These are phyloP conservation scores for Syritta pipiens DNA, from an alignment of 2,888 invertebrate species.

Conservation along the genomic window DNA sequence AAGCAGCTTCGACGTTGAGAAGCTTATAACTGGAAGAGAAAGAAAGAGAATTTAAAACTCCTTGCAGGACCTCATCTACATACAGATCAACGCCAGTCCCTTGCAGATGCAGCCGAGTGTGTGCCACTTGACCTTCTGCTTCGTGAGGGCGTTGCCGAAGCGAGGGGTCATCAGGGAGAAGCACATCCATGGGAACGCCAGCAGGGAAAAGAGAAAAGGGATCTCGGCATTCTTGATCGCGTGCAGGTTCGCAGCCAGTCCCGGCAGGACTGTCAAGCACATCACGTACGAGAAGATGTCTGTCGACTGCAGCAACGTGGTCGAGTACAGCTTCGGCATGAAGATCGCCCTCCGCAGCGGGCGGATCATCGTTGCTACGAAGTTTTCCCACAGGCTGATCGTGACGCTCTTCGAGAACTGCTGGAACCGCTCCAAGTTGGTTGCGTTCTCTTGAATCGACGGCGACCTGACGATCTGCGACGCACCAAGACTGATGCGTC, in stretches of 20 bases:
- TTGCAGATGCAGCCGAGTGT: slow-evolving; percentile 77
- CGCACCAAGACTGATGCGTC: slow-evolving; percentile 70
- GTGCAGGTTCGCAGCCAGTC: slow-evolving; percentile 77
- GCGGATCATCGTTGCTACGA: slow-evolving; percentile 75
- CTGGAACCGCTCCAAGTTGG: slow-evolving; percentile 73
- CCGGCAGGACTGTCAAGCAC: slow-evolving; percentile 78
- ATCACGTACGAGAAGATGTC: slow-evolving; percentile 79
- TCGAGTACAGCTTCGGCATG: slow-evolving; percentile 77
- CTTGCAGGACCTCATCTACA: slow-evolving; percentile 59
- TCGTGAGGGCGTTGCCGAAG: slow-evolving; percentile 76
- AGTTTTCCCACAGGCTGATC: slow-evolving; percentile 75
- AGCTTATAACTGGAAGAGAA: slow-evolving; percentile 75
- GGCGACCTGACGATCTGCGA: slow-evolving; percentile 73
- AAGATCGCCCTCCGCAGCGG: slow-evolving; percentile 76
- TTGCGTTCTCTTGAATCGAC: slow-evolving; percentile 63
- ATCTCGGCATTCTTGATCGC: slow-evolving; percentile 78
- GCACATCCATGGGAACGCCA: slow-evolving; percentile 80
- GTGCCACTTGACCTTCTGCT: slow-evolving; percentile 77
- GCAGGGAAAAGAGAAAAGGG: slow-evolving; percentile 77
- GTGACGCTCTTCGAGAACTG: slow-evolving; percentile 76
- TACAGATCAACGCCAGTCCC: slow-evolving; percentile 76
- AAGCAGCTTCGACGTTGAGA: slow-evolving; percentile 77
- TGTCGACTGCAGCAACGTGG: slow-evolving; percentile 76
- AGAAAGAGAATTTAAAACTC: neutral
- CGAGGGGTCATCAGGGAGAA: slow-evolving; percentile 79